A percentile compares a stretch with the other conserved stretches of the same genome.
Evolutionary conservation across 2,113 vertebrate genomes (phyloP).

Genomic region (Ageneiosus marmoratus): DNA sequence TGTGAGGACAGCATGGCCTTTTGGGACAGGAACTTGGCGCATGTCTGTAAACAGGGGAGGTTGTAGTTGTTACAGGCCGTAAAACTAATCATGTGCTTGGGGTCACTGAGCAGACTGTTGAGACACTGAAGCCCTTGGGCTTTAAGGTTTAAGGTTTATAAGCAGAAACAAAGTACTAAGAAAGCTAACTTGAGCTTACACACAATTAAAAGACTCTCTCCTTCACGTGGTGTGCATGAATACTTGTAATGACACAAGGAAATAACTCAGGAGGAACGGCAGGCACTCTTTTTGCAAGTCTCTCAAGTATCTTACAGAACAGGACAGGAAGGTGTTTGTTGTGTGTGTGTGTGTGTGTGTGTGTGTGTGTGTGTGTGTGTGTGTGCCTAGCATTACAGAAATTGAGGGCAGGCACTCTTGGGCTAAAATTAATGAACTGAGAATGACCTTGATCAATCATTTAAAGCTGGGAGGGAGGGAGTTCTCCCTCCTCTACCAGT

Average conservation of each 20-base stretch:
- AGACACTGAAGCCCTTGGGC: conserved; percentile 20
- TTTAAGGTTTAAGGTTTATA: conserved; percentile 34
- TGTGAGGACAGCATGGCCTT: conserved; percentile 32
- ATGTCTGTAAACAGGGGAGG: conserved; percentile 48
- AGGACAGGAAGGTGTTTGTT: conserved; percentile 43
- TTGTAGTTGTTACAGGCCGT: conserved; percentile 44
- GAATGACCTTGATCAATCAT: conserved; percentile 84
- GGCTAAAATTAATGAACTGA: conserved; percentile 82
- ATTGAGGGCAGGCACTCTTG: conserved; percentile 65
- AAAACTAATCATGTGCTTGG: conserved; percentile 48
- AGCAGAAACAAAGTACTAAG: conserved; percentile 32
- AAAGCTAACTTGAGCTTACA: conserved; percentile 1
- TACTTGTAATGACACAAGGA: conserved; percentile 4
- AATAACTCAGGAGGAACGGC: conserved; percentile 22
- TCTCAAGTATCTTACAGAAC: conserved; percentile 14
- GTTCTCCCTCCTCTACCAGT: conserved; percentile 77
- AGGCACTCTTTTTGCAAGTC: conserved; percentile 11
- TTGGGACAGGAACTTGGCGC: conserved; percentile 27
- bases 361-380: conserved; percentile 31
- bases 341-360: conserved; percentile 31
- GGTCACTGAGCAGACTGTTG: conserved; percentile 41
- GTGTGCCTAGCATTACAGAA: conserved; percentile 40
- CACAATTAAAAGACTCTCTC: conserved; percentile 8
- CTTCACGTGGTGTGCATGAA: not conserved
- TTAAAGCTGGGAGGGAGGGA: conserved; percentile 71